Conservation (phyloP, 2,888 invertebrate species). For the Agrypnus murinus region DNA sequence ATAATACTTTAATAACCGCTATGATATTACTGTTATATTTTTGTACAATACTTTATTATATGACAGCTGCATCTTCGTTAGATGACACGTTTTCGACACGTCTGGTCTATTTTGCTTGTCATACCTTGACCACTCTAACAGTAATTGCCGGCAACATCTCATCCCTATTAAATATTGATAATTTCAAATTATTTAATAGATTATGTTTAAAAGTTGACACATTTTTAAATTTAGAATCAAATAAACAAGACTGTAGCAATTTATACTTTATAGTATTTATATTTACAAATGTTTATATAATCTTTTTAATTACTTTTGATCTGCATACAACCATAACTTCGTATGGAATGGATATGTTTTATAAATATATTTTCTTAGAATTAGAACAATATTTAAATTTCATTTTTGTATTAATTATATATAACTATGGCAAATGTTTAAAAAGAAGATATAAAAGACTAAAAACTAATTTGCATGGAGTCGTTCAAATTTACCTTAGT, state of each 20-base stretch:
- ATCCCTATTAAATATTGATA: neutral
- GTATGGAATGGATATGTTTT: neutral
- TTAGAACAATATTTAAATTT: neutral
- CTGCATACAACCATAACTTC: neutral
- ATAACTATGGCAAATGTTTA: neutral
- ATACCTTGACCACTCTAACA: neutral
- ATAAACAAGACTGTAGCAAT: neutral
- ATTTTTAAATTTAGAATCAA: neutral
- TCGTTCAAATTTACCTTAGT: neutral
- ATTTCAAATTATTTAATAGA: neutral
- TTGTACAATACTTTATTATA: neutral
- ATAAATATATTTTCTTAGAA: neutral
- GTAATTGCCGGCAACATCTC: neutral
- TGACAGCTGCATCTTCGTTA: neutral
- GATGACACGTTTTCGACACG: neutral
- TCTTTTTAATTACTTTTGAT: neutral
- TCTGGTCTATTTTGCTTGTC: neutral
- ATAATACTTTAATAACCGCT: neutral
- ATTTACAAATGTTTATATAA: neutral
- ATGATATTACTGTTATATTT: neutral
- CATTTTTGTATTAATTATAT: neutral
- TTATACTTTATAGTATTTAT: neutral
- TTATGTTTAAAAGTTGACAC: neutral
- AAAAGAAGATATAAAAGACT: neutral
- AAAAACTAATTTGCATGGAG: neutral